These are phyloP conservation scores for Drosophila melanocephala DNA, from an alignment of 2,888 invertebrate species.

Conservation along the genomic window DNA sequence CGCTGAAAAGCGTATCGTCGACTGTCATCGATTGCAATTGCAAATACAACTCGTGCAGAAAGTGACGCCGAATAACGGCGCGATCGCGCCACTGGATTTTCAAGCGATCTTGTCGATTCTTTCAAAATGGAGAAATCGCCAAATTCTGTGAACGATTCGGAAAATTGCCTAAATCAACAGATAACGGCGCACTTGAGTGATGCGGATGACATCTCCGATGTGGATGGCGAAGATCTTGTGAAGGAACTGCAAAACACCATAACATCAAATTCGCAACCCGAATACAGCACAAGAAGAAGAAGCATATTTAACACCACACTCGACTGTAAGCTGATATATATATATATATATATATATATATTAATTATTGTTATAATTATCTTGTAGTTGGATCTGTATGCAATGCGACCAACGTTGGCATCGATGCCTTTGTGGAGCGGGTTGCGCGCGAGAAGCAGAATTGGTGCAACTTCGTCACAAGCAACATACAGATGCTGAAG, in stretches of 20 bases:
- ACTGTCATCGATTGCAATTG: not conserved
- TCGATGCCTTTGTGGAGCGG: slow-evolving; percentile 45
- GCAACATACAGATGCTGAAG: slow-evolving; percentile 3
- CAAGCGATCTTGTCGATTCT: not conserved
- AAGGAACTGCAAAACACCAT: slow-evolving; percentile 33
- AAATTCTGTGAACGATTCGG: not conserved
- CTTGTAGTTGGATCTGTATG: slow-evolving; percentile 5
- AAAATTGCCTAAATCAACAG: not conserved
- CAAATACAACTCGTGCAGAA: not conserved
- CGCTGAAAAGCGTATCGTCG: not conserved
- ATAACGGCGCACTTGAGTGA: slow-evolving; percentile 28
- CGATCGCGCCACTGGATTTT: not conserved
- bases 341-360: not conserved
- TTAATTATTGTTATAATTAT: not conserved
- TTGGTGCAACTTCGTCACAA: slow-evolving; percentile 56
- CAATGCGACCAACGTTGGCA: not conserved
- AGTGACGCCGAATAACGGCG: not conserved
- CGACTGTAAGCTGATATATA: slow-evolving; percentile 6
- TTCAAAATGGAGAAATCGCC: slow-evolving; percentile 20
- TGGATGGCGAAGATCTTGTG: slow-evolving; percentile 34
- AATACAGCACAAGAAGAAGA: not conserved
- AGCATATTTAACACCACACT: slow-evolving; percentile 37
- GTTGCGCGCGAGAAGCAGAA: slow-evolving; percentile 62
- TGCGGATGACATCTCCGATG: slow-evolving; percentile 48
- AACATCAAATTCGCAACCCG: slow-evolving; percentile 2